Base-by-base conservation (phyloP, 2,797 vertebrate genomes). In the Petrocephalus schoutedeni region DNA sequence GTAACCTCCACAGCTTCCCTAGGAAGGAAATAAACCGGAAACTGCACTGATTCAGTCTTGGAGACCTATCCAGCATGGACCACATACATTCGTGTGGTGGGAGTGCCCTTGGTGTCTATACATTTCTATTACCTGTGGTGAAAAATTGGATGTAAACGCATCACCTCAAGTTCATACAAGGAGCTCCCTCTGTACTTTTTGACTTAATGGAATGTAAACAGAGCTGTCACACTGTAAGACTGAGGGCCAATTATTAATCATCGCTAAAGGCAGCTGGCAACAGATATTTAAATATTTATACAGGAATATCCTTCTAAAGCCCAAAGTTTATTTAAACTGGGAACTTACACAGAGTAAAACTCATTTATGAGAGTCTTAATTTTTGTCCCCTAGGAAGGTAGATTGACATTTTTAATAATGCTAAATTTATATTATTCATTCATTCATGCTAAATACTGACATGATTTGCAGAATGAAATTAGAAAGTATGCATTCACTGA, bases 251-350 rank as follows among this genome's bases (percentile, higher is more conserved):
- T 91, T 92, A 91, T 91, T 90, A 91, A 93, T 89, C 92, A 91
- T 90, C 91, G 92, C 91, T 93, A 87, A 84, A 88, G 90, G 91
- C 92, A 90, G 92, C 91, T 94, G 92, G 92, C 93, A 92, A 91
- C 88, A 91, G 93, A 92, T 93, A 90, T 92, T 89, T 92, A 95
- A 95, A 96, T 93, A 95, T 95, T 95, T 93, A 92, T 92, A 91
- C 92, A 92, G 94, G 93, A 94, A 91, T 82, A 49, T 57, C 19
- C 28, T 92, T 90, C 87, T 83, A 89, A 82, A 82, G 85, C 90
- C 89, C 84, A 91, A 21, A 57, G 89, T 95, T 94, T 94, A 91
- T 92, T 92, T 92, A 91, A 93, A 91, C 91, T 91, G 91, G 91
- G 92, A 91, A 91, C 89, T 93, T 94, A 93, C 92, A 45, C 19